Conservation (phyloP, 2,797 vertebrate species). For the Dendrocincla fuliginosa region DNA sequence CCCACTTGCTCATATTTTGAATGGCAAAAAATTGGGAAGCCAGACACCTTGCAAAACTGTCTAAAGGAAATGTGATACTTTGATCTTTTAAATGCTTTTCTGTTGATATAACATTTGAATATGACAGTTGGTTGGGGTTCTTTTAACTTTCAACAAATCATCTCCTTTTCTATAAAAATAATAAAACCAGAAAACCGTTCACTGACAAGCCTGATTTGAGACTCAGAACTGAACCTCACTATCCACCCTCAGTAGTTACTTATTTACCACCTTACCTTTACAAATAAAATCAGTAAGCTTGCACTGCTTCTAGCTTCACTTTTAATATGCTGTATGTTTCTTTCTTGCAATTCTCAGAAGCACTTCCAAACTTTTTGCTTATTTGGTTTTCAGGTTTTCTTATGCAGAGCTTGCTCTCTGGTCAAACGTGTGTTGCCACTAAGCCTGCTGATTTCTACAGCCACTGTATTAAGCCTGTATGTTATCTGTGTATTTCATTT, state of each 20-base stretch:
- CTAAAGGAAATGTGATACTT: background rate
- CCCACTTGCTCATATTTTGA: background rate
- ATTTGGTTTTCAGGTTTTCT: background rate
- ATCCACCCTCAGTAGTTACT: background rate
- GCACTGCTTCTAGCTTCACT: background rate
- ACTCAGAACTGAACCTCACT: background rate
- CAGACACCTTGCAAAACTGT: background rate
- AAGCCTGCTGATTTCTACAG: background rate
- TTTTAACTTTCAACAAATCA: background rate
- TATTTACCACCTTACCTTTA: background rate
- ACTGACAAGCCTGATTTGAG: background rate
- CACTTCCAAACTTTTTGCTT: background rate
- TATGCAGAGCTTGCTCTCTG: background rate
- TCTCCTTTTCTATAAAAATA: background rate
- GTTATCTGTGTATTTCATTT: background rate
- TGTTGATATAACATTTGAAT: background rate
- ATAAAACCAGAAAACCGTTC: background rate
- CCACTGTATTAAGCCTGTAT: background rate
- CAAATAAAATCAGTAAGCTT: background rate
- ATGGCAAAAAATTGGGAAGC: background rate
- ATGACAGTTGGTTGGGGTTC: background rate
- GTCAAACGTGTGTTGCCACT: background rate
- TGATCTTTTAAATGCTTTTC: background rate
- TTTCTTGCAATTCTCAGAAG: background rate
- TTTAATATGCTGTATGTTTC: background rate